Evolutionary conservation across 2,113 vertebrate species (phyloP).

Genomic region (Aptenodytes patagonicus): DNA sequence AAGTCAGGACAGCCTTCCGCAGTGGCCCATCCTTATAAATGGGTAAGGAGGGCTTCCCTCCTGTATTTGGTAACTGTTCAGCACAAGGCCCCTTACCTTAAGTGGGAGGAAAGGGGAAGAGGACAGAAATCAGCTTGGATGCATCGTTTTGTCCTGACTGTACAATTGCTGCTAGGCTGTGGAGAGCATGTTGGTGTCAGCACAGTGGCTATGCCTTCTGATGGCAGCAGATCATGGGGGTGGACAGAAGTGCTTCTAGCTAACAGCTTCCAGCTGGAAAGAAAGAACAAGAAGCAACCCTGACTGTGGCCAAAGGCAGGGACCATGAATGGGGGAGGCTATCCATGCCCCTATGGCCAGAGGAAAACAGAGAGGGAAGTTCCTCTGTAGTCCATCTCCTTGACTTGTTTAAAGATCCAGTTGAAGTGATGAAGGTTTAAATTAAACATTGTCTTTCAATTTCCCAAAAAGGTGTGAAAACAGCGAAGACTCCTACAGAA

Average conservation of each 20-base stretch:
- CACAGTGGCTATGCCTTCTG: neutral
- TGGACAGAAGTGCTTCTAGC: neutral
- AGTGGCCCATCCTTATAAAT: constrained; percentile 50
- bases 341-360: fast-evolving
- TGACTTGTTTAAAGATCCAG: neutral
- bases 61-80: neutral
- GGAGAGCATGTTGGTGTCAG: fast-evolving
- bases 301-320: neutral
- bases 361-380: neutral
- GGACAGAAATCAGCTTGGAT: neutral
- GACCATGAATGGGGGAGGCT: neutral
- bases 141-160: neutral
- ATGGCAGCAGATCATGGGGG: neutral
- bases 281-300: neutral
- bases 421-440: neutral
- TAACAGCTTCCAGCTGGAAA: neutral
- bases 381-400: neutral
- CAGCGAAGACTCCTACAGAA: constrained; percentile 15
- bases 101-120: neutral
- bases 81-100: neutral
- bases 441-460: neutral
- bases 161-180: neutral
- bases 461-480: constrained; percentile 51
- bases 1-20: constrained; percentile 27
- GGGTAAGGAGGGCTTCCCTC: constrained; percentile 5